Percentiles rank a stretch among this genome's conserved stretches.
phyloP scores from a whole-genome alignment of 2,797 vertebrate species.

The Sparidentex hasta region DNA sequence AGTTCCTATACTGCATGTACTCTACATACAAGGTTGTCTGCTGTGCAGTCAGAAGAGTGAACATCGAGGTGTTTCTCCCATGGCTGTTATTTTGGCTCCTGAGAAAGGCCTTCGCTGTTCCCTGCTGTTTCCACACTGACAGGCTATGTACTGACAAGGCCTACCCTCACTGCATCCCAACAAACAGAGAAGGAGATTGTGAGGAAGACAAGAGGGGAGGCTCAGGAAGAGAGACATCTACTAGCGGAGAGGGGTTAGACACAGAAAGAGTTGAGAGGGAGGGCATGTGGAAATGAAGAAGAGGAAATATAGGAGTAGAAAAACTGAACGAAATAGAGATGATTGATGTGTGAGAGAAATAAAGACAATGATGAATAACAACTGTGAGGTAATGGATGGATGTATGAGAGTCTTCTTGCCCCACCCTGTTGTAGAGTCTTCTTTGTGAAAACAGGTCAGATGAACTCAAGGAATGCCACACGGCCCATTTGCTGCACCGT shows the following conservation, averaged over 20 bases:
- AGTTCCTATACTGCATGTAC: slow-evolving; percentile 22
- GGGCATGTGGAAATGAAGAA: neutral
- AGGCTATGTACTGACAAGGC: slow-evolving; percentile 53
- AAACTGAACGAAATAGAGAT: neutral
- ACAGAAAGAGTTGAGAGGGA: neutral
- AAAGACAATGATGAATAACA: slow-evolving; percentile 22
- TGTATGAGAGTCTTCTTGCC: slow-evolving; percentile 26
- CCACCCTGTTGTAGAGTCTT: slow-evolving; percentile 27
- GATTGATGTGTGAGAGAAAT: neutral
- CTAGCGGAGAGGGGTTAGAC: slow-evolving; percentile 11
- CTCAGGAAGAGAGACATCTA: slow-evolving; percentile 33
- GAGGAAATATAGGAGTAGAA: neutral
- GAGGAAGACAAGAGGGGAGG: slow-evolving; percentile 33
- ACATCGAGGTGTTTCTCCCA: slow-evolving; percentile 49
- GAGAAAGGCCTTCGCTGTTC: slow-evolving; percentile 56
- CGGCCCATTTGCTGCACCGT: slow-evolving; percentile 54
- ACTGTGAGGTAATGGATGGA: slow-evolving; percentile 26
- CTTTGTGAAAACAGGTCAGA: slow-evolving; percentile 53
- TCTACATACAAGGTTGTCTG: slow-evolving; percentile 14
- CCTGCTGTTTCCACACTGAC: slow-evolving; percentile 61
- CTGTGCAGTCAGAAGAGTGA: slow-evolving; percentile 53
- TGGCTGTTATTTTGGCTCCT: slow-evolving; percentile 53
- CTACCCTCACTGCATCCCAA: slow-evolving; percentile 61
- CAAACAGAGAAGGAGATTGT: slow-evolving; percentile 28
- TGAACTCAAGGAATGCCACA: slow-evolving; percentile 50